Base-by-base conservation (phyloP, 2,888 invertebrate species). In the Phaedon cochleariae region DNA sequence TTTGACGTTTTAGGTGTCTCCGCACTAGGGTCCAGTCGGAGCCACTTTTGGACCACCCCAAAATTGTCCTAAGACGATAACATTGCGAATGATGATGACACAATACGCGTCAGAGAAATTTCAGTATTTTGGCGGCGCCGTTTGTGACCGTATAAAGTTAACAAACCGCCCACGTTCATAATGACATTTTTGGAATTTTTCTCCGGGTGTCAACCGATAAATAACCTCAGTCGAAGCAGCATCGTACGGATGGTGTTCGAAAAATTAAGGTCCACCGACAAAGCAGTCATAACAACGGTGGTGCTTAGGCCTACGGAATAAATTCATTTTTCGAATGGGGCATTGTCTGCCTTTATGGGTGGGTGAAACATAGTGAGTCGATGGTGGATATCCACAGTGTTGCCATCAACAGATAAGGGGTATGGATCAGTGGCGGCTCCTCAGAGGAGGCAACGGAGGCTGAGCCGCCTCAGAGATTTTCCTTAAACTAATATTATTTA, bases 181-280 rank as follows among this genome's bases (percentile, higher is more conserved):
- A 71, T 72, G 71, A 70, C 70, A 71, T 73, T 72, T 69, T 69
- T 71, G 67, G 70, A 69, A 73, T 73, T 68, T 61, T 54, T 61
- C 58, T 59, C 58, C 46, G 18, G 54, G 31, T 64, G 64, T 59
- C 64, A 55, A 37, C 54, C 55, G 54, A 64, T 64, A 64, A 64
- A 64, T 64, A 64, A 59, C 64, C 53, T 41, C 31, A 41, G 53
- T 59, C 52, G 46, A 34, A 59, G 48, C 55, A 55, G 59, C 48
- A 48, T 9, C 18, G 18, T 48, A 46, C 48, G 15, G 58, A 51
- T 51, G 20, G 31, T 26, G 52, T 53, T 53, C 52, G 57, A 46
- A 37, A 34, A 58, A 65, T 57, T 46, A 41, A 60, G 45, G 34
- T 48, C 34, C 59, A 61, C 67, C 67, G 67, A 67, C 67, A 67